These are phyloP conservation scores for Chelonus insularis DNA, from an alignment of 1,140 invertebrate species.

Conservation along the genomic window DNA sequence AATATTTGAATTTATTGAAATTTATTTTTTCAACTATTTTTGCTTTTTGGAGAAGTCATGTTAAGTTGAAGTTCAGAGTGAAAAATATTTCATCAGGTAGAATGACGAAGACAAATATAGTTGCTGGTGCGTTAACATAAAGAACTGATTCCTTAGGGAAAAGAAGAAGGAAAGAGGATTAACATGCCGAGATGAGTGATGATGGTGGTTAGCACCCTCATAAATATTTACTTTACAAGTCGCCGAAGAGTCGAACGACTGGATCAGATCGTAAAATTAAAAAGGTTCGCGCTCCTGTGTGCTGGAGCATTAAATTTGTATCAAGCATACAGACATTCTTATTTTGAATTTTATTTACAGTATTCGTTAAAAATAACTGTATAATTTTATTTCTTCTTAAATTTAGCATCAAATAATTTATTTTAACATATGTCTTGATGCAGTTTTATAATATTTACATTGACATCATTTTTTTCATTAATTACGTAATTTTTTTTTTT, in stretches of 20 bases:
- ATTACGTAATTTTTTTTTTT: no score
- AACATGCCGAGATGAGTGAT: conserved; percentile 50
- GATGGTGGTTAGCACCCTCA: conserved; percentile 50
- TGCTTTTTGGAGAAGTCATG: no score
- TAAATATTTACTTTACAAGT: conserved; percentile 52
- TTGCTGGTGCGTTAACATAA: conserved; percentile 33
- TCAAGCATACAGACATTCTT: background rate
- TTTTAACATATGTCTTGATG: no score
- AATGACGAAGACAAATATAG: conserved; percentile 22
- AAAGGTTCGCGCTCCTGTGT: conserved; percentile 40
- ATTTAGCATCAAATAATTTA: background rate
- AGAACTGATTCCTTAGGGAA: background rate
- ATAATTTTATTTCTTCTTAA: background rate
- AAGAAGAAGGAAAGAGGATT: conserved; percentile 26
- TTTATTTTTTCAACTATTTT: no score
- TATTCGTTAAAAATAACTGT: no score
- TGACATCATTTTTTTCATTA: no score
- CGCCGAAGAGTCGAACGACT: conserved; percentile 23
- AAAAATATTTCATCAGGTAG: background rate
- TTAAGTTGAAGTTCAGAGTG: no score
- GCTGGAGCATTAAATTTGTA: conserved; percentile 5
- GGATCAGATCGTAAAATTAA: conserved; percentile 40
- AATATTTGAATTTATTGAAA: no score
- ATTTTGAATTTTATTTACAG: background rate
- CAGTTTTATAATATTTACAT: no score